Base-by-base conservation (phyloP, 2,888 invertebrate species). In the Neoascia interrupta region DNA sequence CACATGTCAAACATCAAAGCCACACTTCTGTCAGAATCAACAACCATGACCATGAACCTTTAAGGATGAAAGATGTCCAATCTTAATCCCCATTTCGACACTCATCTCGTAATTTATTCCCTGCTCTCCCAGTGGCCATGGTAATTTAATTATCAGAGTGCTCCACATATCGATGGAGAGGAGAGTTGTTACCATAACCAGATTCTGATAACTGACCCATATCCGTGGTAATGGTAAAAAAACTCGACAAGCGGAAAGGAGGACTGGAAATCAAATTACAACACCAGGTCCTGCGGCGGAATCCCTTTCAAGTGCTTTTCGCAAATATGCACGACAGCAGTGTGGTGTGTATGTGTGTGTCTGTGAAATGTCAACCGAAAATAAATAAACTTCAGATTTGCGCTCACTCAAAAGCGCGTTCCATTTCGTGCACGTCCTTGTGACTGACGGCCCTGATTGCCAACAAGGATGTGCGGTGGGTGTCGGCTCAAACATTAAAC, bases 221-320 rank as follows among this genome's bases (percentile, higher is more conserved):
- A 63, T 72, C 72, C 49, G 26, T 19, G 31, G 47, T 2, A 13
- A 11, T 15, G 23, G 18, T 13, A 47, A 39, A 37, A 39, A 28
- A 39, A 39, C 23, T 34, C 26, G 10, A 16, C 31, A 16, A 47
- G 19, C 56, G 19, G 54, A 47, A 66, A 41, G 63, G 6, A 60
- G n/a, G 51, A 31, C 53, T 58, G 51, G 45, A 76, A 70, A 64
- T 64, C 43, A 63, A 70, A 76, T 70, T 70, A 69, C 61, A 39
- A 13, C 3, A 61, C 16, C 23, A 18, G 18, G 58, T 53, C 73
- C 53, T 53, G 61, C 36, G 74, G 74, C 60, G 3, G 43, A 34
- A 34, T 26, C 34, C 15, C 51, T 39, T 63, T 60, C 18, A 36
- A 60, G 36, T 34, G 21, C 21, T 43, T n/a, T n/a, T n/a, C n/a